These are phyloP conservation scores for Adelosebastes latens DNA, from an alignment of 2,797 vertebrate species.

Conservation along the genomic window DNA sequence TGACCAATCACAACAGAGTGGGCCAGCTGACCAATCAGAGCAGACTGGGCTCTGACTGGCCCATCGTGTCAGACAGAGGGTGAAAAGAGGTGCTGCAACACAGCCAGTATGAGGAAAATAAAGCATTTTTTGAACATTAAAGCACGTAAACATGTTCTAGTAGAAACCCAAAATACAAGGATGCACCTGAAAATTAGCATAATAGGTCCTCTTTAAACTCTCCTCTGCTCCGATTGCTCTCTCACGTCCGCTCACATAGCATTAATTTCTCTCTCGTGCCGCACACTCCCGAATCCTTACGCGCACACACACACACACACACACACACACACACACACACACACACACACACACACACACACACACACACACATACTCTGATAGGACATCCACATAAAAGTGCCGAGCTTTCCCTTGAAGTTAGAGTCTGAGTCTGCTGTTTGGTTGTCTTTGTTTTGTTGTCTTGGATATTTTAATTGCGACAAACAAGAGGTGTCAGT, in stretches of 20 bases:
- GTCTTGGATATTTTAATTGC: conserved; percentile 2
- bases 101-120: too few species aligned
- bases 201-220: neutral
- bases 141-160: too few species aligned
- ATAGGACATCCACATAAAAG: neutral
- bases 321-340: too few species aligned
- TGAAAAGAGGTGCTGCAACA: too few species aligned
- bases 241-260: neutral
- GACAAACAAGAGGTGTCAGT: neutral
- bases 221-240: neutral
- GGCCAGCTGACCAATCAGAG: neutral
- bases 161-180: too few species aligned
- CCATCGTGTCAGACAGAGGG: too few species aligned
- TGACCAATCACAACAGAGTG: neutral
- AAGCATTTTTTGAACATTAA: too few species aligned
- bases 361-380: neutral
- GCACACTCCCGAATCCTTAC: neutral
- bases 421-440: neutral
- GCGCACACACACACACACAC: too few species aligned
- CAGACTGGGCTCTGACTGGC: neutral
- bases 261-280: neutral
- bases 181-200: too few species aligned
- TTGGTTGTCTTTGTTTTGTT: conserved; percentile 1
- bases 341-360: neutral
- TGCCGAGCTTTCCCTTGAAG: neutral